Evolutionary conservation across 2,888 invertebrate species (phyloP).

Genomic region (Tenodera sinensis): DNA sequence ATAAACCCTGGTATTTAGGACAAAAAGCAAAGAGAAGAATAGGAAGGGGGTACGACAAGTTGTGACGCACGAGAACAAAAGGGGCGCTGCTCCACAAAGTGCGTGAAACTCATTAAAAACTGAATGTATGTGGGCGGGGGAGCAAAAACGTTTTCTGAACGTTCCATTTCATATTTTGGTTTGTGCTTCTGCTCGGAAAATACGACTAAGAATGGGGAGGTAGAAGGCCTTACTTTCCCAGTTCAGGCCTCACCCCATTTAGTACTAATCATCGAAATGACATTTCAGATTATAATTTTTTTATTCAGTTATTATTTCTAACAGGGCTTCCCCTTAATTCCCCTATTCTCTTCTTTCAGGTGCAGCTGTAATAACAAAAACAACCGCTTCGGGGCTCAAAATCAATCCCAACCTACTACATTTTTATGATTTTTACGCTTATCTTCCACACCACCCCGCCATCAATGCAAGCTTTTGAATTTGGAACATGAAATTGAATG

Average conservation of each 20-base stretch:
- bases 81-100: not conserved
- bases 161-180: not conserved
- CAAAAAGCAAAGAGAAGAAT: not conserved
- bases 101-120: not conserved
- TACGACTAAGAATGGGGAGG: not conserved
- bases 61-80: not conserved
- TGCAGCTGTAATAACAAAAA: not conserved
- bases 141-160: too few species aligned
- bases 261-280: not conserved
- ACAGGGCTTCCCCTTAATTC: not conserved
- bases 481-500: not conserved
- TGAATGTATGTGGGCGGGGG: not conserved
- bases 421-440: not conserved
- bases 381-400: not conserved
- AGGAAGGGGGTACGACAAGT: not conserved
- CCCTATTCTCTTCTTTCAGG: not conserved
- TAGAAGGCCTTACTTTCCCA: not conserved
- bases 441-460: not conserved
- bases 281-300: not conserved
- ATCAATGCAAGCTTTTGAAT: not conserved
- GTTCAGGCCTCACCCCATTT: not conserved
- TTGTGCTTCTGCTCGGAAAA: not conserved
- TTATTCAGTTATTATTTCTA: not conserved
- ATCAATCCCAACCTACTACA: not conserved
- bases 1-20: not conserved